phyloP scores from a whole-genome alignment of 2,888 invertebrate species.

The Pyrgus malvae region DNA sequence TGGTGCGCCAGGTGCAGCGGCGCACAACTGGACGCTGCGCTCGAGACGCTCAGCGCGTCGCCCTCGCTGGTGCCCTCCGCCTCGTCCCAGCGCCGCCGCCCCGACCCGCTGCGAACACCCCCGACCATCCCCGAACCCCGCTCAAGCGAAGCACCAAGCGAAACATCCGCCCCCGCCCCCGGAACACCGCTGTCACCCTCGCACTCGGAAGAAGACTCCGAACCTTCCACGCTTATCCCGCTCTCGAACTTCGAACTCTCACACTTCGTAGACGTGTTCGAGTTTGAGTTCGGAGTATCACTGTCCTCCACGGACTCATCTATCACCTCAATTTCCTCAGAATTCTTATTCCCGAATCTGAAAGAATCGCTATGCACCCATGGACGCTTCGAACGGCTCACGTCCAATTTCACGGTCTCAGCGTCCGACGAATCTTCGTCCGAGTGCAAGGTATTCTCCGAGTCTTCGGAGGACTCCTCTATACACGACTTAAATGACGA shows the following conservation, averaged over 20 bases:
- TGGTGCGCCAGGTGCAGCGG: slow-evolving; percentile 69
- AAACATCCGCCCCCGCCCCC: slow-evolving; percentile 62
- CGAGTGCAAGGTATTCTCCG: slow-evolving; percentile 67
- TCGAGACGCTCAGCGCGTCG: slow-evolving; percentile 74
- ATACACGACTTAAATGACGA: slow-evolving; percentile 67
- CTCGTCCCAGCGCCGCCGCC: slow-evolving; percentile 75
- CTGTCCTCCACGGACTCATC: slow-evolving; percentile 48
- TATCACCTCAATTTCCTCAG: slow-evolving; percentile 51
- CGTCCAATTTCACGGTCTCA: slow-evolving; percentile 69
- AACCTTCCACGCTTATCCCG: slow-evolving; percentile 63
- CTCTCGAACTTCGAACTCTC: slow-evolving; percentile 60
- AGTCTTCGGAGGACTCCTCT: slow-evolving; percentile 67
- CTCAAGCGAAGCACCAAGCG: slow-evolving; percentile 79
- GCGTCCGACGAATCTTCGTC: slow-evolving; percentile 70
- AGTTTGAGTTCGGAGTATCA: slow-evolving; percentile 32
- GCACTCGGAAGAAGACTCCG: slow-evolving; percentile 65
- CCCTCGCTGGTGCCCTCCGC: slow-evolving; percentile 70
- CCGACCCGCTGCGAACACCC: slow-evolving; percentile 80
- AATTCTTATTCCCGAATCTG: slow-evolving; percentile 55
- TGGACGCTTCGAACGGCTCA: slow-evolving; percentile 64
- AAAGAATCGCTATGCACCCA: slow-evolving; percentile 76
- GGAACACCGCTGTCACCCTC: slow-evolving; percentile 71
- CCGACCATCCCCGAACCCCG: slow-evolving; percentile 64
- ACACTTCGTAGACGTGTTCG: slow-evolving; percentile 32
- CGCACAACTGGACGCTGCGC: slow-evolving; percentile 74